A percentile compares a stretch with the other conserved stretches of the same genome.
phyloP scores from a whole-genome alignment of 2,797 vertebrate genomes.

The Rhinoraja longicauda region DNA sequence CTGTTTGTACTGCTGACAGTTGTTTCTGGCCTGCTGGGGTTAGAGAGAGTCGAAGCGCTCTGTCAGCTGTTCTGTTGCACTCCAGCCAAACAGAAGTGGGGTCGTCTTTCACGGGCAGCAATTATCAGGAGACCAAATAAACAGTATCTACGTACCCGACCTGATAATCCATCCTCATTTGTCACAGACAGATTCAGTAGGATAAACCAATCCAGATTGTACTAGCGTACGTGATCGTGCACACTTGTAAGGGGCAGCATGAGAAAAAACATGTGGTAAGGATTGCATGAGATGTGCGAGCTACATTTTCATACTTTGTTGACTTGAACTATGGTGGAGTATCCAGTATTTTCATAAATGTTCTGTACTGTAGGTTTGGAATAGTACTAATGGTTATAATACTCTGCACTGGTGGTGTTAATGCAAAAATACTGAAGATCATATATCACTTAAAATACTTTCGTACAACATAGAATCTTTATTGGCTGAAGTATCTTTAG shows the following conservation, averaged over 20 bases:
- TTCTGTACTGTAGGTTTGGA: not conserved
- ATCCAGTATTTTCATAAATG: not conserved
- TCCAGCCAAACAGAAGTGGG: constrained; percentile 38
- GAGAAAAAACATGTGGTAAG: not conserved
- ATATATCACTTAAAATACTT: not conserved
- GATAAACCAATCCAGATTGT: not conserved
- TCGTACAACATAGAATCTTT: not conserved
- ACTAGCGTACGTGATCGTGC: not conserved
- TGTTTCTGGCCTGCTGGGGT: constrained; percentile 35
- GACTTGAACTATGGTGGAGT: not conserved
- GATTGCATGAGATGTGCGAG: not conserved
- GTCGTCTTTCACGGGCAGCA: constrained; percentile 28
- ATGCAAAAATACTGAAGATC: not conserved
- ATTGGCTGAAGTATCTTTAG: not conserved
- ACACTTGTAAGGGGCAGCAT: not conserved
- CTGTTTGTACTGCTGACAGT: constrained; percentile 38
- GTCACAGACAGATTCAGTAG: constrained; percentile 11
- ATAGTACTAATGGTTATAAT: not conserved
- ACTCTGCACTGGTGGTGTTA: not conserved
- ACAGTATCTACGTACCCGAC: constrained; percentile 33
- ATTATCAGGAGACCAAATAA: constrained; percentile 38
- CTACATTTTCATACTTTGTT: not conserved
- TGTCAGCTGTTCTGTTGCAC: constrained; percentile 30
- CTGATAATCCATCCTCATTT: constrained; percentile 36
- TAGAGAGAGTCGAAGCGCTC: not conserved